phyloP scores from a whole-genome alignment of 2,113 vertebrate genomes.

The Synodontis membranacea region DNA sequence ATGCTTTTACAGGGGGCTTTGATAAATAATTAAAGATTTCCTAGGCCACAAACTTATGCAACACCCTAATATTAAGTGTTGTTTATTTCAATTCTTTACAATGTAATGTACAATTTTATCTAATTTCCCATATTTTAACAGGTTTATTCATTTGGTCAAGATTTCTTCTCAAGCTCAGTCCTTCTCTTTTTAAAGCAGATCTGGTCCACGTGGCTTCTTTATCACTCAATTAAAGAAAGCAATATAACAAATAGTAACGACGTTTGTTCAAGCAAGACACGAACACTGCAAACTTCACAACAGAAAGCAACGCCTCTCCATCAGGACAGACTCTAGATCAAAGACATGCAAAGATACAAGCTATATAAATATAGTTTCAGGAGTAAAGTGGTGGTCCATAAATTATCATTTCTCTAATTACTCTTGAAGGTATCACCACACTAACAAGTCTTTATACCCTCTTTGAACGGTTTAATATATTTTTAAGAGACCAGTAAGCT shows the following conservation, averaged over 20 bases:
- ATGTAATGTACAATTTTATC: neutral
- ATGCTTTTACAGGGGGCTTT: no score
- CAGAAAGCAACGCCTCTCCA: neutral
- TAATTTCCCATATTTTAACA: neutral
- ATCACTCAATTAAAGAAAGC: neutral
- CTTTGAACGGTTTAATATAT: neutral
- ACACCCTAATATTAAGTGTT: no score
- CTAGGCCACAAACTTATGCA: no score
- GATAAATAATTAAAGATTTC: no score
- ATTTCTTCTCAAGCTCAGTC: neutral
- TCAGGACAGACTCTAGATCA: neutral
- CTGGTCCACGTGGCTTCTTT: neutral
- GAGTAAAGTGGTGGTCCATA: neutral
- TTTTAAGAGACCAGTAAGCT: neutral
- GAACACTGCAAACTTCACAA: neutral
- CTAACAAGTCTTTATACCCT: neutral
- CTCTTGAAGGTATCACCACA: neutral
- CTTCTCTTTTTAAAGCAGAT: conserved; percentile 5
- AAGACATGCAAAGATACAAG: neutral
- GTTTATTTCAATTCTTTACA: conserved; percentile 7
- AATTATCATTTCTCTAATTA: neutral
- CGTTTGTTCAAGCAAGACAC: neutral
- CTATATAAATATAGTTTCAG: neutral
- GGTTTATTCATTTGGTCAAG: neutral
- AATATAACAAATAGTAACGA: neutral